A percentile compares a stretch with the other conserved stretches of the same genome.
Conservation (phyloP, 2,797 vertebrate genomes). For the Falco concolor region DNA sequence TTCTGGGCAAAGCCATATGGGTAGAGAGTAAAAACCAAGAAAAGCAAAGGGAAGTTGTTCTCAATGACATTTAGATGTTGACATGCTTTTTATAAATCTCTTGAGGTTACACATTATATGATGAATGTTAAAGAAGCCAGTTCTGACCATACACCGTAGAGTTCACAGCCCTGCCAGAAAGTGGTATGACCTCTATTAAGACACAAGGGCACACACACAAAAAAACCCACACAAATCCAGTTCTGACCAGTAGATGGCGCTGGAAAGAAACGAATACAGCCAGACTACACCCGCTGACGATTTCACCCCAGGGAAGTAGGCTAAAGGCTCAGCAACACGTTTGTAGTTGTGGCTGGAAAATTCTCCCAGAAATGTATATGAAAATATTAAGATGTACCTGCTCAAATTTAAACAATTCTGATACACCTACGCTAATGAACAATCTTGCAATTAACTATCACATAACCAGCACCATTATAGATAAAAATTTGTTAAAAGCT, state of each 20-base stretch:
- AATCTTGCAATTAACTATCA: not conserved
- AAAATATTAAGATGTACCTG: not conserved
- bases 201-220: not conserved
- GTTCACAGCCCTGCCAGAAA: not conserved
- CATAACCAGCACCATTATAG: not conserved
- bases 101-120: not conserved
- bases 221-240: not conserved
- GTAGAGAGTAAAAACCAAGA: not conserved
- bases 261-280: not conserved
- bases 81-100: not conserved
- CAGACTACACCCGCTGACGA: not conserved
- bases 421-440: not conserved
- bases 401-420: not conserved
- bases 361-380: not conserved
- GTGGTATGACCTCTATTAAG: not conserved
- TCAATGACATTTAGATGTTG: not conserved
- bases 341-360: not conserved
- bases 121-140: not conserved
- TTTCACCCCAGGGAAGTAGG: not conserved
- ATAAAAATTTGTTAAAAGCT: not conserved
- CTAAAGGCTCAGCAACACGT: not conserved
- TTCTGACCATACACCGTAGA: not conserved
- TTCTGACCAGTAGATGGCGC: slow-evolving; percentile 53
- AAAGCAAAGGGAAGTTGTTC: not conserved
- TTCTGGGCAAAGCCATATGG: not conserved